phyloP scores from a whole-genome alignment of 2,888 invertebrate species.

The Druceiella hillmani region DNA sequence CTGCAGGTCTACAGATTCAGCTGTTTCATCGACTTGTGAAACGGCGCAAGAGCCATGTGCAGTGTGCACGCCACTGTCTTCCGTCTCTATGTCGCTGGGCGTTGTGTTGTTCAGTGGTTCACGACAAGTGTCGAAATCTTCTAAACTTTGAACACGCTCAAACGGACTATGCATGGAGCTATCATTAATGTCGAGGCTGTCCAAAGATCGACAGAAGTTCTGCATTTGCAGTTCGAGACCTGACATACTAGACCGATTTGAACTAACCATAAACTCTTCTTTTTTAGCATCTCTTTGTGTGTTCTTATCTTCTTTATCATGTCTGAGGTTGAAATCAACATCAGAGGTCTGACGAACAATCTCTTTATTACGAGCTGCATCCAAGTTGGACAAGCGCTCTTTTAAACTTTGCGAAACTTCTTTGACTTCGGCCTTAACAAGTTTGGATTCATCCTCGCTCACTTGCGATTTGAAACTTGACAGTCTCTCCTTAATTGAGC shows the following conservation, averaged over 20 bases:
- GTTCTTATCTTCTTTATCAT: constrained; percentile 32
- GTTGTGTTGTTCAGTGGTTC: constrained; percentile 55
- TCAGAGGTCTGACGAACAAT: constrained; percentile 42
- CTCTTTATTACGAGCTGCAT: constrained; percentile 48
- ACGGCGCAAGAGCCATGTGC: constrained; percentile 72
- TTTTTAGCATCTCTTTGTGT: constrained; percentile 29
- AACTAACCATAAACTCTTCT: constrained; percentile 33
- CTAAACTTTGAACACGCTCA: constrained; percentile 59
- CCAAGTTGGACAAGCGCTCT: constrained; percentile 48
- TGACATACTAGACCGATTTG: constrained; percentile 37
- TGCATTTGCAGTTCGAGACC: constrained; percentile 53
- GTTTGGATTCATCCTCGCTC: constrained; percentile 40
- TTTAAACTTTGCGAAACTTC: constrained; percentile 50
- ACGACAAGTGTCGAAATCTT: constrained; percentile 56
- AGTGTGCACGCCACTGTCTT: constrained; percentile 76
- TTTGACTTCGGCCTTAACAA: constrained; percentile 40
- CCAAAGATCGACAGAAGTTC: constrained; percentile 59
- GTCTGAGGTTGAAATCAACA: constrained; percentile 33
- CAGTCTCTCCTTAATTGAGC: constrained; percentile 46
- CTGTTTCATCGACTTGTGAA: constrained; percentile 68
- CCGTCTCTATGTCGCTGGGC: constrained; percentile 61
- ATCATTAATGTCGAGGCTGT: constrained; percentile 58
- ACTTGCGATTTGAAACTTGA: constrained; percentile 44
- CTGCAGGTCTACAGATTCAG: constrained; percentile 40
- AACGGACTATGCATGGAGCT: constrained; percentile 50